Evolutionary conservation across 2,113 vertebrate genomes (phyloP).

Genomic region (Rhinopomastus cyanomelas): DNA sequence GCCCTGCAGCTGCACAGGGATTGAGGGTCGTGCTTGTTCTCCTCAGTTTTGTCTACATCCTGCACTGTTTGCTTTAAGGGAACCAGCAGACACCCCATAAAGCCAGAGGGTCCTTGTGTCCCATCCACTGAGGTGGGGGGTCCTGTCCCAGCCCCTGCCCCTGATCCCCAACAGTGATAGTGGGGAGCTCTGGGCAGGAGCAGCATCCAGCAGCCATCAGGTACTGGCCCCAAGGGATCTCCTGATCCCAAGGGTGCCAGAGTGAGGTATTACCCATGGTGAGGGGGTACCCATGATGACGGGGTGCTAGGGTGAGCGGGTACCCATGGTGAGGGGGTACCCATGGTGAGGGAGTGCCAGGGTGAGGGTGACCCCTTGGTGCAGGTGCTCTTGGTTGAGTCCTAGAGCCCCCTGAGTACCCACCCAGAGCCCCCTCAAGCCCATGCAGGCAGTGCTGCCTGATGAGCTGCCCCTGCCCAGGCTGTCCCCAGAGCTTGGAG

Average conservation of each 20-base stretch:
- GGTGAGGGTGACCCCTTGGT: fast-evolving
- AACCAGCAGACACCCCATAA: background rate
- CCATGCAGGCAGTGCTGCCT: fast-evolving
- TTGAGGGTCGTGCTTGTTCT: conserved; percentile 45
- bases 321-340: background rate
- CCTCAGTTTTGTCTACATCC: background rate
- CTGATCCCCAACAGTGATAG: fast-evolving
- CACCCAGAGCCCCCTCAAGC: too few species aligned
- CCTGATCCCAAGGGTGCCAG: too few species aligned
- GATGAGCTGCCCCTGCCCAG: background rate
- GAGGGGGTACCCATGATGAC: too few species aligned
- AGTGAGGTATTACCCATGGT: too few species aligned
- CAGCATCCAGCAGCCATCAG: fast-evolving
- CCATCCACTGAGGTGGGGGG: background rate
- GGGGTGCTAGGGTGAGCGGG: too few species aligned
- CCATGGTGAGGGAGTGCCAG: background rate
- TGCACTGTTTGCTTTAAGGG: conserved; percentile 22
- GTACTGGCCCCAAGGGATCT: fast-evolving
- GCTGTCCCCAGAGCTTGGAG: background rate
- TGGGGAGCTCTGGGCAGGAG: fast-evolving
- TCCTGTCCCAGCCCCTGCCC: background rate
- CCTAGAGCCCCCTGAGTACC: fast-evolving
- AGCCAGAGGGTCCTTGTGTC: background rate
- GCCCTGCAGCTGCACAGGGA: conserved; percentile 35
- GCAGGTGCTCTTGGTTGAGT: fast-evolving